phyloP scores from a whole-genome alignment of 1,140 invertebrate species.

The Globodera ellingtonae region DNA sequence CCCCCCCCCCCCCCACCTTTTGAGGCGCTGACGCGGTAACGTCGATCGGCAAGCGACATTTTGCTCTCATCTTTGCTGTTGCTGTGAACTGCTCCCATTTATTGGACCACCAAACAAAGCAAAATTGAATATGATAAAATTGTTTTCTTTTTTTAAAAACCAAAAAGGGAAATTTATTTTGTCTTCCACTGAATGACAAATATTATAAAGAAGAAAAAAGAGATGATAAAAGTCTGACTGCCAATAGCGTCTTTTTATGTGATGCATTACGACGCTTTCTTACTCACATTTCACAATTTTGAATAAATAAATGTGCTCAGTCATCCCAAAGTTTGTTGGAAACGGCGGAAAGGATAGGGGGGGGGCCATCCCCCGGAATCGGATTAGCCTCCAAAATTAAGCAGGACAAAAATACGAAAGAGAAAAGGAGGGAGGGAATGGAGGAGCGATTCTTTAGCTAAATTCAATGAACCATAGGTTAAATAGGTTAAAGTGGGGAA shows the following conservation, averaged over 20 bases:
- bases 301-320: background rate
- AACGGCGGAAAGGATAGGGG: background rate
- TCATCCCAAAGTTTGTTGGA: background rate
- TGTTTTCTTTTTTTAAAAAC: too few relatives aligned
- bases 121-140: background rate
- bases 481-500: background rate
- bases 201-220: background rate
- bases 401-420: background rate
- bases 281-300: conserved; percentile 4
- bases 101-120: background rate
- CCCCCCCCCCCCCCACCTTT: background rate
- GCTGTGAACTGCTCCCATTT: conserved; percentile 22
- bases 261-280: background rate
- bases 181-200: too few relatives aligned
- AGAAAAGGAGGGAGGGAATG: too few relatives aligned
- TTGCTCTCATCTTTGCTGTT: conserved; percentile 2
- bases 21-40: conserved; percentile 17
- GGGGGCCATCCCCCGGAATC: background rate
- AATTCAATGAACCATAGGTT: too few relatives aligned
- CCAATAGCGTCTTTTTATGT: background rate
- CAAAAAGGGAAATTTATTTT: too few relatives aligned
- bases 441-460: background rate
- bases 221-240: background rate
- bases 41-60: conserved; percentile 14
- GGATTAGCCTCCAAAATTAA: background rate